Conservation (phyloP, 2,888 invertebrate species). For the Scrobipalpa costella region DNA sequence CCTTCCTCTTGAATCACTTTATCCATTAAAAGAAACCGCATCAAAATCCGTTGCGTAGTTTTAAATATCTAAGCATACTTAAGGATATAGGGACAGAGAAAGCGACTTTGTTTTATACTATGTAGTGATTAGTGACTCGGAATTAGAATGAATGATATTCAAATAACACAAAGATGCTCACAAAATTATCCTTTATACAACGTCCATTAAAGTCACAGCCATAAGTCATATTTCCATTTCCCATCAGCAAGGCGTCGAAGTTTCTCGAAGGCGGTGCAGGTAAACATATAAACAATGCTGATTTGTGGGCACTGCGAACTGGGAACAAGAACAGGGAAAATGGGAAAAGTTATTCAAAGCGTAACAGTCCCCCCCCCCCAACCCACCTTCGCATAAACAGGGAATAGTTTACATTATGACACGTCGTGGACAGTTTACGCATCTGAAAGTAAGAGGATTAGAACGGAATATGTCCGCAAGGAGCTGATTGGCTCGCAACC, state of each 20-base stretch:
- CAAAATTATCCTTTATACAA: not conserved
- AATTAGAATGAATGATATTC: too few relatives aligned
- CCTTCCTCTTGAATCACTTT: too few relatives aligned
- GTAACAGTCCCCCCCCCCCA: constrained; percentile 26
- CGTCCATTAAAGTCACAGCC: constrained; percentile 3
- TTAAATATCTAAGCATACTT: too few relatives aligned
- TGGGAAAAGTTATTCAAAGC: constrained; percentile 49
- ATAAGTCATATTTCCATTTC: constrained; percentile 9
- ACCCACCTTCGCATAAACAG: constrained; percentile 41
- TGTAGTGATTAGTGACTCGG: too few relatives aligned
- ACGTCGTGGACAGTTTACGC: constrained; percentile 27
- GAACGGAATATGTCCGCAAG: too few relatives aligned
- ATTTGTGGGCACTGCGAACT: constrained; percentile 17
- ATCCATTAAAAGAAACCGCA: too few relatives aligned
- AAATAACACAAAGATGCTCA: too few relatives aligned
- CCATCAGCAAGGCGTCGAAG: constrained; percentile 5
- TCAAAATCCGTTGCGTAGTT: too few relatives aligned
- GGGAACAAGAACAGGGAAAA: constrained; percentile 36
- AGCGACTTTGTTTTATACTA: too few relatives aligned
- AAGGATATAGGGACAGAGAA: too few relatives aligned
- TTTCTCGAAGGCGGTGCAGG: constrained; percentile 15
- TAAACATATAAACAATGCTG: constrained; percentile 25
- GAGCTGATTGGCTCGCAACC: too few relatives aligned
- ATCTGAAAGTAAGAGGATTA: not conserved
- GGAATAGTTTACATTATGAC: constrained; percentile 47